Conservation (phyloP, 2,797 vertebrate species). For the Malacoctenus gilli region DNA sequence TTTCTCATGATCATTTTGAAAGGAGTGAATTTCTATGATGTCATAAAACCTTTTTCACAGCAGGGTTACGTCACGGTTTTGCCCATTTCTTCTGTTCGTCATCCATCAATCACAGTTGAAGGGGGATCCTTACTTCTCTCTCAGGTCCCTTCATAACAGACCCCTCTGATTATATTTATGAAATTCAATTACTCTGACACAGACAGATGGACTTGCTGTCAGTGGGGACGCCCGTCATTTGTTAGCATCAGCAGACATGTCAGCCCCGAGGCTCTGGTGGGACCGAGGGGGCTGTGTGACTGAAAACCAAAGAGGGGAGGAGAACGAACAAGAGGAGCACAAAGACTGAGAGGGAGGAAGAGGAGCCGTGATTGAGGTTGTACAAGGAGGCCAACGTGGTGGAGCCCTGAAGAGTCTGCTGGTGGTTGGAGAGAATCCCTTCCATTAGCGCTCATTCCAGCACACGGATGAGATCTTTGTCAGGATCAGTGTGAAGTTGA, state of each 20-base stretch:
- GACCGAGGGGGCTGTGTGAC: constrained; percentile 47
- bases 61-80: too few species aligned
- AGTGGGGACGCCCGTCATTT: constrained; percentile 72
- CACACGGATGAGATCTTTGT: not conserved
- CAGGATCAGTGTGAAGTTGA: not conserved
- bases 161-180: constrained; percentile 80
- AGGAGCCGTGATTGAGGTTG: constrained; percentile 24
- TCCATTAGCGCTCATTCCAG: constrained; percentile 2
- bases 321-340: constrained; percentile 7
- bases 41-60: too few species aligned
- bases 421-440: not conserved
- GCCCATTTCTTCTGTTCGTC: too few species aligned
- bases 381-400: constrained; percentile 8
- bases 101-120: too few species aligned
- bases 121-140: too few species aligned
- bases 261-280: constrained; percentile 66
- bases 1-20: too few species aligned
- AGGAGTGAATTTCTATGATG: too few species aligned
- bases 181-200: constrained; percentile 84
- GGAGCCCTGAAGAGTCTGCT: constrained; percentile 4
- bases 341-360: constrained; percentile 12
- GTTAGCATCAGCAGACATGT: constrained; percentile 76
- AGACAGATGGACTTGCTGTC: constrained; percentile 78
- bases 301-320: constrained; percentile 61
- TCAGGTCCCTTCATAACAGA: constrained; percentile 75